Percentiles rank a stretch among this genome's conserved stretches.
Evolutionary conservation across 2,888 invertebrate genomes (phyloP).

Genomic region (Atherix ibis): DNA sequence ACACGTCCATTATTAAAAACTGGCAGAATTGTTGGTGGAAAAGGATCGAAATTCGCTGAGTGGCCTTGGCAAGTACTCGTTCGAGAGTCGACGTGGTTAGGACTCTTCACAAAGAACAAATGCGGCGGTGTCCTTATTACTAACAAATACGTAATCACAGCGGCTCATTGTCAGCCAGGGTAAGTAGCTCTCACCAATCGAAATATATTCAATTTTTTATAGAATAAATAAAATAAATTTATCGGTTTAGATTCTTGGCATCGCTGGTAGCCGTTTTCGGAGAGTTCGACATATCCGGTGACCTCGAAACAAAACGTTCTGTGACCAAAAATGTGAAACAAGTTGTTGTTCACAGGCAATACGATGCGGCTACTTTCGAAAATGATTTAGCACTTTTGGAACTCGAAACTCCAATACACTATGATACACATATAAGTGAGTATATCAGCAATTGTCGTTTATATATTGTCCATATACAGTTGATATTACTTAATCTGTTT

Average conservation of each 20-base stretch:
- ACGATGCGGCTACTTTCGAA: slow-evolving; percentile 81
- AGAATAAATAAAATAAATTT: no score
- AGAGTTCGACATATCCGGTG: slow-evolving; percentile 77
- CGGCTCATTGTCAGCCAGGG: slow-evolving; percentile 92
- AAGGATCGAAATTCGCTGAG: slow-evolving; percentile 69
- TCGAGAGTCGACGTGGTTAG: slow-evolving; percentile 83
- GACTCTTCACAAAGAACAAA: slow-evolving; percentile 86
- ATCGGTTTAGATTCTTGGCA: slow-evolving; percentile 65
- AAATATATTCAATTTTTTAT: not conserved
- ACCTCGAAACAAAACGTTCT: slow-evolving; percentile 60
- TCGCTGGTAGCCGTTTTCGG: slow-evolving; percentile 82
- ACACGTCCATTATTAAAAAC: slow-evolving; percentile 63
- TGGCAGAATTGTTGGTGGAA: slow-evolving; percentile 80
- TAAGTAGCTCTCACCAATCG: slow-evolving; percentile 28
- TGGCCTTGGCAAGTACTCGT: slow-evolving; percentile 92
- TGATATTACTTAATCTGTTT: no score
- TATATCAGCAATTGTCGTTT: no score
- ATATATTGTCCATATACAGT: no score
- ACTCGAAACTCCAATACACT: slow-evolving; percentile 64
- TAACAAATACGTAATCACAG: slow-evolving; percentile 72
- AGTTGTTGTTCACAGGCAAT: slow-evolving; percentile 76
- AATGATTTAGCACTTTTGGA: slow-evolving; percentile 81
- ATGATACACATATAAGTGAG: slow-evolving; percentile 69
- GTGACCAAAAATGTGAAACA: slow-evolving; percentile 69
- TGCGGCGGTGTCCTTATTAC: slow-evolving; percentile 90